Conservation (phyloP, 2,888 invertebrate genomes). For the Trypoxylon attenuatum region DNA sequence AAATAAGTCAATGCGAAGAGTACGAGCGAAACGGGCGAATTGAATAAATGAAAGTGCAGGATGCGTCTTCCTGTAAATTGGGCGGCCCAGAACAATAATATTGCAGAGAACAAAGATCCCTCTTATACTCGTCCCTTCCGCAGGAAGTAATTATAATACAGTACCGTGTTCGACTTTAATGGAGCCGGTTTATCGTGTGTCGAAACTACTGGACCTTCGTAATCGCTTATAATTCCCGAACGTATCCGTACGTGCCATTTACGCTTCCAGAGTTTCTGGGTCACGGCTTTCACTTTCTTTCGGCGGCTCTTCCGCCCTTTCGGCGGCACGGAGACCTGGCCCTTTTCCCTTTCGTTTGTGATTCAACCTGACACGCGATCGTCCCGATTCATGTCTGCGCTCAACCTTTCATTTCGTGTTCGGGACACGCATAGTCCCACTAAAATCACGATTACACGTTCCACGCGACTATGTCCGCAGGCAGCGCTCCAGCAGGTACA, state of each 20-base stretch:
- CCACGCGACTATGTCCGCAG: conserved; percentile 13
- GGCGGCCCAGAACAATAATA: not conserved
- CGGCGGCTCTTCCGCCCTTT: conserved; percentile 63
- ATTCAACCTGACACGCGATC: conserved; percentile 38
- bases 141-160: conserved; percentile 1
- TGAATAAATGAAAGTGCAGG: not conserved
- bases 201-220: not conserved
- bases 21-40: not conserved
- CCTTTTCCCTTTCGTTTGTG: conserved; percentile 55
- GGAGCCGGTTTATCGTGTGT: not conserved
- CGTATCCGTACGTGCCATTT: conserved; percentile 53
- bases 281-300: conserved; percentile 73
- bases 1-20: conserved; percentile 8
- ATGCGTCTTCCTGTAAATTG: not conserved
- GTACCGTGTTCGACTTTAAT: not conserved
- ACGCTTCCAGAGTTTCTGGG: conserved; percentile 69
- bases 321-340: conserved; percentile 32
- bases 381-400: too few species aligned
- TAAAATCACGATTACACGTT: conserved; percentile 28
- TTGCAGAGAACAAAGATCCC: not conserved
- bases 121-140: not conserved
- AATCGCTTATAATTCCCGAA: conserved; percentile 39
- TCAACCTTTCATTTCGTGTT: conserved; percentile 32
- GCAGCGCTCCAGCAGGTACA: conserved; percentile 17
- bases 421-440: conserved; percentile 32